Base-by-base conservation (phyloP, 2,113 vertebrate genomes). In the Bos taurus region DNA sequence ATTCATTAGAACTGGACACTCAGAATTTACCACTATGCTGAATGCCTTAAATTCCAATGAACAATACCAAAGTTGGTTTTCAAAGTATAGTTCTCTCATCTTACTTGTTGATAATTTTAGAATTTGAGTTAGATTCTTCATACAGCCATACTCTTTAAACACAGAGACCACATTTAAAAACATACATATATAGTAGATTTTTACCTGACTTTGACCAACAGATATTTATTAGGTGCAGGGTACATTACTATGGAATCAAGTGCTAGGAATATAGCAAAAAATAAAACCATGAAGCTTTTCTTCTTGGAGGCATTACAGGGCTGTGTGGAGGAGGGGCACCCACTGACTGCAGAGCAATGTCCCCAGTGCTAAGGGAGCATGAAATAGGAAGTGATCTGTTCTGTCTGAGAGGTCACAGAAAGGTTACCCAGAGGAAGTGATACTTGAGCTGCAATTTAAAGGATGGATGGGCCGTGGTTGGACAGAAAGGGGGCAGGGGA, bases 381-480 rank as follows among this genome's bases (percentile, higher is more conserved):
- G 84, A 88, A 90, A 81, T 56, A 81, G 88, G 87, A 96, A 90
- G 80, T 85, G 54, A 77, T 84, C 59, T 88, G 48, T 67, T 95
- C 77, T 57, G 90, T 67, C 50, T 60, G 48, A 82, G 64, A 95
- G 98, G 97, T 97, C 94, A 96, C 16, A 17, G 82, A 95, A 94
- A 95, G 92, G 91, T 91, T 82, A 93, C 67, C 11, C 85, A 80
- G 33, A 91, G 86, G 97, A 97, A 92, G 88, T 94, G 97, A 94
- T 82, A 96, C 94, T 43, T 95, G 95, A 98, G 93, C 94, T 95
- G 88, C 82, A 95, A 23, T 97, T 97, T 96, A 97, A 92, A 97
- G 97, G 92, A 94, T 97, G 90, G 94, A 94, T 94, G 50, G 81
- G 62, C 62, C 90, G 86, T 87, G 81, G 57, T 7, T 91, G 71